Percentiles rank a stretch among this genome's conserved stretches.
Conservation (phyloP, 2,888 invertebrate species). For the Girardia tigrina region DNA sequence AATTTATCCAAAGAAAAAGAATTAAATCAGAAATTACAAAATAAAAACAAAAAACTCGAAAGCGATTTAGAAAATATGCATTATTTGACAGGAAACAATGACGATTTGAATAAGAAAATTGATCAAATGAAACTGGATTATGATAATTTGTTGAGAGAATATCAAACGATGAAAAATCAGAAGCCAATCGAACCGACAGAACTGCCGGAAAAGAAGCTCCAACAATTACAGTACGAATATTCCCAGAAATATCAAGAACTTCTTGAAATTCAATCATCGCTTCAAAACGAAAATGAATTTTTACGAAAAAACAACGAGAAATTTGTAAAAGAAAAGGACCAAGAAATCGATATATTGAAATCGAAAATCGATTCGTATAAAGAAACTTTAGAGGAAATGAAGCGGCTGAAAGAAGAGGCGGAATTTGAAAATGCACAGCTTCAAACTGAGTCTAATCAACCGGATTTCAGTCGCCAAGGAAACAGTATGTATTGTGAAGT, state of each 20-base stretch:
- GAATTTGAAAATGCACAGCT: neutral
- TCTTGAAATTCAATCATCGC: neutral
- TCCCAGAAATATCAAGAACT: neutral
- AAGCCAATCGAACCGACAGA: neutral
- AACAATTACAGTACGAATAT: neutral
- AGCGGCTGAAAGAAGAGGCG: neutral
- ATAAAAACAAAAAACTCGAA: neutral
- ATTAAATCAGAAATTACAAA: neutral
- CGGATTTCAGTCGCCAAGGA: slow-evolving; percentile 10
- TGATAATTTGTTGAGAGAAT: neutral
- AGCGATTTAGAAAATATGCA: neutral
- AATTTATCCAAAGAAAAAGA: too few species aligned
- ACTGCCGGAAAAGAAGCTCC: neutral
- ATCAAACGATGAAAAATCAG: neutral
- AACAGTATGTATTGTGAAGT: neutral
- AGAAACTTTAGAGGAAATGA: neutral
- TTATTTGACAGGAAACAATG: neutral
- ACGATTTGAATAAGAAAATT: neutral
- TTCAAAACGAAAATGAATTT: neutral
- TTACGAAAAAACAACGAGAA: neutral
- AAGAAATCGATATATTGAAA: neutral
- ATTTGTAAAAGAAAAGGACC: neutral
- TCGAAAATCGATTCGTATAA: neutral
- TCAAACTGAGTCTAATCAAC: neutral
- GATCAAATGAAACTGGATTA: neutral